Evolutionary conservation across 2,888 invertebrate species (phyloP), one percentile per base, ranked within the genome.

Genomic region (Cerceris rybyensis): DNA sequence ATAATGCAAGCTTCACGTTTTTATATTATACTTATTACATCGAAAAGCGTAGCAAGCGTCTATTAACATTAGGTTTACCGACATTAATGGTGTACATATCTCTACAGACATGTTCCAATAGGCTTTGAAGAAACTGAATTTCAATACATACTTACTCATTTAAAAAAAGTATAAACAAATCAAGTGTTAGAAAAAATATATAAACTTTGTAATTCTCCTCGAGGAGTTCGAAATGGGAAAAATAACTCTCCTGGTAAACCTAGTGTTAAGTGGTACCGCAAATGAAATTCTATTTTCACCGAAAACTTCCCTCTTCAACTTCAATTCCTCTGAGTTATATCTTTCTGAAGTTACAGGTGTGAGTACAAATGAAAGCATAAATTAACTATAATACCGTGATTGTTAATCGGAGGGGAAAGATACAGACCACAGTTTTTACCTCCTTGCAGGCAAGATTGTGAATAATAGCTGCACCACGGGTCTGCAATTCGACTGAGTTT

Each of bases 361-460:
- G 50, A 65, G 74, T 68, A 55, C 39, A 60, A 75, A 13, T 64
- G 14, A 57, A 65, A 78, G 63, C 70, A 7, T 67, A 42, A 68
- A 11, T 55, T 14, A 57, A 6, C 65, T 59, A 64, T 14, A 70
- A 52, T 46, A 28, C 17, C 57, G 66, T 63, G 61, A 74, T 41
- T 65, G 81, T 81, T 83, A 83, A 81, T 81, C 28, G 74, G 80
- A 70, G 52, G 71, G 78, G 78, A 81, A 90, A 91, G 95, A 96
- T 96, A 96, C 97, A 94, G 96, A 98, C 98, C 97, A 98, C 98
- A 93, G 98, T 97, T 95, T 98, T 98, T 94, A 98, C 98, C 96
- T 98, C 98, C 96, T 98, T 98, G 94, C 97, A 96, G 92, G 97
- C 97, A 88, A 98, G 94, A 93, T 98, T 98, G 94, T 97, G 96